phyloP scores from a whole-genome alignment of 2,888 invertebrate species.

The Liodrosophila aerea region DNA sequence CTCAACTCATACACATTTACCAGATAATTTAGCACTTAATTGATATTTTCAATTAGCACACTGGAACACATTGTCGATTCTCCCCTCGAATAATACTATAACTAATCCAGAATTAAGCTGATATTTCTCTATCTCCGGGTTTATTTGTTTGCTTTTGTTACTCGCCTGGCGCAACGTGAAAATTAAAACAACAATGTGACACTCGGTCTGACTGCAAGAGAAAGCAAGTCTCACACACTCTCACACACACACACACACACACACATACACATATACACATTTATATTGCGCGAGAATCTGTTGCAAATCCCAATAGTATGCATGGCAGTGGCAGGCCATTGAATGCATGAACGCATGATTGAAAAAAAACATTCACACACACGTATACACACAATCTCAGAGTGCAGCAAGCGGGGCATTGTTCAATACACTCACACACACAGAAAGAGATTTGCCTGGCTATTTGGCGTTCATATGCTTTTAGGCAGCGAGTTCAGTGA shows the following conservation, averaged over 20 bases:
- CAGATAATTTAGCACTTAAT: no score
- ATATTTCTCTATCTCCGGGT: slow-evolving; percentile 34
- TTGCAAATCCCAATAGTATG: slow-evolving; percentile 72
- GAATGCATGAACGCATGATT: slow-evolving; percentile 69
- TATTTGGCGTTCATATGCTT: slow-evolving; percentile 29
- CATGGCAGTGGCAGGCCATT: slow-evolving; percentile 59
- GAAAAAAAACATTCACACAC: slow-evolving; percentile 61
- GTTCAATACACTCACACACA: slow-evolving; percentile 27
- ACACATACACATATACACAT: slow-evolving; percentile 13
- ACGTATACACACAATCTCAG: slow-evolving; percentile 11
- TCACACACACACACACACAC: background rate
- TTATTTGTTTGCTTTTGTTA: slow-evolving; percentile 14
- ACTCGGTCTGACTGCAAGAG: slow-evolving; percentile 12
- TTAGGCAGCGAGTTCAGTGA: slow-evolving; percentile 62
- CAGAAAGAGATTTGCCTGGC: slow-evolving; percentile 21
- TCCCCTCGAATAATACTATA: slow-evolving; percentile 9
- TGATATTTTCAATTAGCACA: no score
- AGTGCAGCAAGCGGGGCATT: slow-evolving; percentile 11
- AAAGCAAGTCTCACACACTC: background rate
- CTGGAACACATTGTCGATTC: no score
- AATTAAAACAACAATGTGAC: slow-evolving; percentile 52
- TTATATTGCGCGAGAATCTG: slow-evolving; percentile 52
- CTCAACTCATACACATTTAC: no score
- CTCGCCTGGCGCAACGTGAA: slow-evolving; percentile 32
- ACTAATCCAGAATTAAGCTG: slow-evolving; percentile 48